Evolutionary conservation across 2,888 invertebrate genomes (phyloP).

Genomic region (Drosophila mimica): DNA sequence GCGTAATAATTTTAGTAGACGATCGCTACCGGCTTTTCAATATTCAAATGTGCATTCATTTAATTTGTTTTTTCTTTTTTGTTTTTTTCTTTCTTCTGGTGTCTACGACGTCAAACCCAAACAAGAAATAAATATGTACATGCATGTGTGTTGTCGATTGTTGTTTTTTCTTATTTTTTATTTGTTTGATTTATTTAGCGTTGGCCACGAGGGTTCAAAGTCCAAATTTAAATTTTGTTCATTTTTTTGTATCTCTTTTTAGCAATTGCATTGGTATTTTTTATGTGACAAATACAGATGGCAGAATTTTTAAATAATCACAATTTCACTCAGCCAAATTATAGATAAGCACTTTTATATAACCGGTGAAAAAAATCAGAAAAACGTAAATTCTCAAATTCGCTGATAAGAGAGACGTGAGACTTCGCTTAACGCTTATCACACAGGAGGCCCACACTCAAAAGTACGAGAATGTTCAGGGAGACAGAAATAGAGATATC

Average conservation of each 20-base stretch:
- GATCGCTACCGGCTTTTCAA: slow-evolving; percentile 71
- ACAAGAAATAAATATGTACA: slow-evolving; percentile 6
- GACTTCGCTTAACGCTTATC: slow-evolving; percentile 22
- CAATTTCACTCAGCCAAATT: not conserved
- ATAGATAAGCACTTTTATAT: slow-evolving; percentile 33
- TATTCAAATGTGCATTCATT: slow-evolving; percentile 39
- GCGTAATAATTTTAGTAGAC: slow-evolving; percentile 59
- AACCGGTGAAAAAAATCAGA: slow-evolving; percentile 23
- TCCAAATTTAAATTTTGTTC: slow-evolving; percentile 42
- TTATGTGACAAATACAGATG: not conserved
- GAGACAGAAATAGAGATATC: not conserved
- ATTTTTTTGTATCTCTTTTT: slow-evolving; percentile 15
- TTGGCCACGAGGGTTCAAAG: slow-evolving; percentile 65
- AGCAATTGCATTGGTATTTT: slow-evolving; percentile 12
- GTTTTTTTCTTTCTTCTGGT: not conserved
- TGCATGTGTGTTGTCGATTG: slow-evolving; percentile 10
- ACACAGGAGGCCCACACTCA: slow-evolving; percentile 6
- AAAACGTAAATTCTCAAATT: slow-evolving; percentile 22
- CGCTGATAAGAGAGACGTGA: slow-evolving; percentile 39
- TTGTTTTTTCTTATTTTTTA: slow-evolving; percentile 12
- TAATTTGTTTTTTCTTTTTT: not conserved
- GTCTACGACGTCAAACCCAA: not conserved
- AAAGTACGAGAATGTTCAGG: slow-evolving; percentile 8
- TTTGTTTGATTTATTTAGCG: slow-evolving; percentile 44
- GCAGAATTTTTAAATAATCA: not conserved